Evolutionary conservation across 2,888 invertebrate species (phyloP), one percentile per base, ranked within the genome.

Genomic region (Oxycera nigricornis): DNA sequence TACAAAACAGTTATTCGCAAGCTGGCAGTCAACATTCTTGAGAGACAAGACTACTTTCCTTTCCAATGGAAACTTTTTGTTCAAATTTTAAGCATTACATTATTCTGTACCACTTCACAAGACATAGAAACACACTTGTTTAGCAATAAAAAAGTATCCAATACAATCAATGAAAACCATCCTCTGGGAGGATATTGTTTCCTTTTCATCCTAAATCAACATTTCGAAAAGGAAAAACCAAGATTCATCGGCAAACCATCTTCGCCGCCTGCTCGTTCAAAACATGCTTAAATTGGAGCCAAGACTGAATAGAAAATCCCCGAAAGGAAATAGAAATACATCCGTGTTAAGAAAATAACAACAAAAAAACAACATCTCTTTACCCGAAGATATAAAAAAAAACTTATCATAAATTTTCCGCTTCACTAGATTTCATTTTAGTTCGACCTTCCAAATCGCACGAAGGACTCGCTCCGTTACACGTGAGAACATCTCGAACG

Each of bases 361-460:
- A 14, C 7, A 14, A 14, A 3, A 11, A 59, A 11, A 59, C 22
- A 28, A 24, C n/a, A 55, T 3, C 2, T 28, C 20, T 14, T 26
- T n/a, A 9, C 9, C 9, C 14, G 62, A 62, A 35, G 35, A 7
- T 3, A 62, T 24, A 24, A 24, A 7, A 24, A 55, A 28, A 59
- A 59, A 65, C 50, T 76, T 73, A 76, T 76, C 74, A 74, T 74
- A 76, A 74, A 76, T 76, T 76, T 76, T 76, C 74, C 74, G 68
- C 68, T 68, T 73, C 74, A 74, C 67, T 74, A 62, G 74, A 74
- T 74, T 73, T 74, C 31, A 46, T 70, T 76, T 72, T 22, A 30
- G 70, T 30, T 55, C 24, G 6, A 31, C 70, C 30, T 24, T 52
- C 67, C 26, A 39, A 20, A 55, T 4, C 30, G 26, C 11, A n/a